Evolutionary conservation across 2,797 vertebrate genomes (phyloP).

Genomic region (Falco peregrinus): DNA sequence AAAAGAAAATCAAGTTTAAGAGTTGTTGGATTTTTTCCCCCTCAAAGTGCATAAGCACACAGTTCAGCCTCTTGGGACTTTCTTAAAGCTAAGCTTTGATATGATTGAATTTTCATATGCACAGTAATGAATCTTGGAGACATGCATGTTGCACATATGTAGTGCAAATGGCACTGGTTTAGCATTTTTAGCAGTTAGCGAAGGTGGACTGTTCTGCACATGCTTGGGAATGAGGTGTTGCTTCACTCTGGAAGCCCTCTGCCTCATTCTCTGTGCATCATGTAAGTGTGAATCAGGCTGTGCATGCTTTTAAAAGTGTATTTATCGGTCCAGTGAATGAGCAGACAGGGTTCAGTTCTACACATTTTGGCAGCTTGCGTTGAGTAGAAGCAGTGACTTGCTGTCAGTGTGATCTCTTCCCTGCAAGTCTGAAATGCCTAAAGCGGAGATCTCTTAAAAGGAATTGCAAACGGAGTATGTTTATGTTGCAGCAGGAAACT

Average conservation of each 20-base stretch:
- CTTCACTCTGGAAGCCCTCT: slow-evolving; percentile 19
- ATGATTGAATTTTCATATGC: slow-evolving; percentile 55
- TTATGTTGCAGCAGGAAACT: neutral
- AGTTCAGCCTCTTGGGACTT: neutral
- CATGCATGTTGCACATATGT: slow-evolving; percentile 39
- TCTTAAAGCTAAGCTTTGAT: slow-evolving; percentile 52
- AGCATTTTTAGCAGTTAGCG: neutral
- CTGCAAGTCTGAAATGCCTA: neutral
- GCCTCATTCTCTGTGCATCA: slow-evolving; percentile 58
- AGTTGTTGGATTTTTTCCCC: neutral
- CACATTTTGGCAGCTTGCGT: neutral
- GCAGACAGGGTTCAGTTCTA: slow-evolving; percentile 33
- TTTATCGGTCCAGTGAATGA: slow-evolving; percentile 18
- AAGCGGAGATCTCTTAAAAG: neutral
- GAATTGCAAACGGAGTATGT: neutral
- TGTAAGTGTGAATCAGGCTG: slow-evolving; percentile 62
- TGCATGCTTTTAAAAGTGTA: slow-evolving; percentile 50
- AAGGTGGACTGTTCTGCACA: slow-evolving; percentile 51
- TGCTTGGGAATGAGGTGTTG: slow-evolving; percentile 61
- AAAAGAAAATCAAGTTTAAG: neutral
- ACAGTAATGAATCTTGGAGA: slow-evolving; percentile 53
- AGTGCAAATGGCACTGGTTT: slow-evolving; percentile 30
- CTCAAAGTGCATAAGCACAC: neutral
- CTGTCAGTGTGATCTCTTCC: neutral
- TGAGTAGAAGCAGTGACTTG: neutral